Base-by-base conservation (phyloP, 2,888 invertebrate genomes). In the Tanytarsus gracilentus region DNA sequence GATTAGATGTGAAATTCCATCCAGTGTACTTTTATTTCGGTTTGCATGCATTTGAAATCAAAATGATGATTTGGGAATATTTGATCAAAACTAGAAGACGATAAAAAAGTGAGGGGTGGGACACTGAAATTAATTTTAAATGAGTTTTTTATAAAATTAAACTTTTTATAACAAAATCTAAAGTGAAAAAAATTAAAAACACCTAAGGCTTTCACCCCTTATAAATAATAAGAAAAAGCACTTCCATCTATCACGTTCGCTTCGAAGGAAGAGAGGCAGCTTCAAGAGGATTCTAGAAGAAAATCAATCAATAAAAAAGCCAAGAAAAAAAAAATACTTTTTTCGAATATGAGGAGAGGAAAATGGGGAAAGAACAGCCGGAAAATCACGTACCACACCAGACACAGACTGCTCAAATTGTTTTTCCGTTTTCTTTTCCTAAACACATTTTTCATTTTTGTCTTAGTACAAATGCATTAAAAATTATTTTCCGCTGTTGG, bases 341-440 rank as follows among this genome's bases (percentile, higher is more conserved):
- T n/a, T n/a, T n/a, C n/a, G n/a, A n/a, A n/a, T n/a, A n/a, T 23
- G 21, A 44, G 9, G 33, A 36, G 8, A 36, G 16, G 7, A 33
- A 33, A 33, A 33, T 11, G 8, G 29, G 23, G 58, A 58, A 58
- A 58, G 48, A 58, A 58, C 58, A 58, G 58, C 18, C 58, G 58
- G 50, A 50, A 50, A 60, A 60, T 60, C 60, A 60, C 60, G 60
- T 60, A 60, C 16, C n/a, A n/a, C n/a, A n/a, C n/a, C n/a, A n/a
- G n/a, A n/a, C n/a, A n/a, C 60, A 60, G 60, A 60, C 60, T 50
- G 49, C 26, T 50, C 60, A 60, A 60, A 60, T 60, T 60, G 60
- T 60, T 60, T 60, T 60, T 59, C 44, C 56, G 44, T 25, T 58
- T 48, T n/a, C 29, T 26, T 58, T 25, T n/a, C 52, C 21, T 27